These are phyloP conservation scores for Sinhomidia bicolor DNA, from an alignment of 2,888 invertebrate genomes.

Conservation along the genomic window DNA sequence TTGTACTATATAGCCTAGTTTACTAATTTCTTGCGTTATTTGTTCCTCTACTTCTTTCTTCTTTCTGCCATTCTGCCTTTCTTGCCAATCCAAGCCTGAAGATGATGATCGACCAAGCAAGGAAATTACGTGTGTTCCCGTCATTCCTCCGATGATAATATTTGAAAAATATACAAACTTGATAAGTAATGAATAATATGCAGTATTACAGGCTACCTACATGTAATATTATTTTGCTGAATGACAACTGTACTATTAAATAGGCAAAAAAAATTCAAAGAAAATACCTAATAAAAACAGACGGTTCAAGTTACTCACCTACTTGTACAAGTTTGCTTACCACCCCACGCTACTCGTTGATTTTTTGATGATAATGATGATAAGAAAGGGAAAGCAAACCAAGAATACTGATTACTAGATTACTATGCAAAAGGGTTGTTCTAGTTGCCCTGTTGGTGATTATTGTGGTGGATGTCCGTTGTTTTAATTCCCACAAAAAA, in stretches of 20 bases:
- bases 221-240: background rate
- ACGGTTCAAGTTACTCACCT: constrained; percentile 47
- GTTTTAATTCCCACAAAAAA: background rate
- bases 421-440: background rate
- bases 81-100: constrained; percentile 62
- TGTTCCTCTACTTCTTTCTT: background rate
- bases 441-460: background rate
- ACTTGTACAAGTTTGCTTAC: background rate
- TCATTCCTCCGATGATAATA: constrained; percentile 6
- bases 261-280: background rate
- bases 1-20: constrained; percentile 35
- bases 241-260: background rate
- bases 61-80: constrained; percentile 13
- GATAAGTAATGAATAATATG: background rate
- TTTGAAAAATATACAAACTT: constrained; percentile 24
- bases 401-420: constrained; percentile 16
- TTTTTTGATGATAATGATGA: too few relatives aligned
- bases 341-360: background rate
- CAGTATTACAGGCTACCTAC: background rate
- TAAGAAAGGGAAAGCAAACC: constrained; percentile 43
- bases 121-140: constrained; percentile 71
- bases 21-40: constrained; percentile 14
- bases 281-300: constrained; percentile 8
- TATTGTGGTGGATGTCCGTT: constrained; percentile 11
- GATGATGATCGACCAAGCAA: constrained; percentile 68